Percentiles rank a stretch among this genome's conserved stretches.
Conservation (phyloP, 2,113 vertebrate species). For the Eurypyga helias region DNA sequence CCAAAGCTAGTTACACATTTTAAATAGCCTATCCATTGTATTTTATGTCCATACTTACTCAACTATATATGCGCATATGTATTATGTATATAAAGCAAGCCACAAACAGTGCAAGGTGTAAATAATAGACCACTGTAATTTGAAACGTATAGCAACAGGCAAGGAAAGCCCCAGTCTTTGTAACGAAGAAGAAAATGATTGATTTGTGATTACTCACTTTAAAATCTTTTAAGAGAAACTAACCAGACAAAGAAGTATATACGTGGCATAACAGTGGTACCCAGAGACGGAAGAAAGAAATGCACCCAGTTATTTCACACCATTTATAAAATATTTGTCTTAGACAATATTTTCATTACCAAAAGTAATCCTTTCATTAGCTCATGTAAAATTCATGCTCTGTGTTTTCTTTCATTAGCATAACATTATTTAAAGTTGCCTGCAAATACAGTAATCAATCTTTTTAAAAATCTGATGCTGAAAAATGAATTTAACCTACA, state of each 20-base stretch:
- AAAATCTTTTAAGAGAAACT: neutral
- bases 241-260: neutral
- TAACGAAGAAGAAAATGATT: neutral
- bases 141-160: neutral
- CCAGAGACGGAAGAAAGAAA: slow-evolving; percentile 1
- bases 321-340: neutral
- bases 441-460: neutral
- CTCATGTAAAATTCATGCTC: neutral
- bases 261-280: neutral
- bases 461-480: neutral
- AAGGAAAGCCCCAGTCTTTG: neutral
- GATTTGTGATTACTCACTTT: neutral
- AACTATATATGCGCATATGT: neutral
- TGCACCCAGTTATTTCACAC: neutral
- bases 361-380: neutral
- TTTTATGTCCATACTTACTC: neutral
- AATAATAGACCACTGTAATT: neutral
- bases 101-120: neutral
- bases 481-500: neutral
- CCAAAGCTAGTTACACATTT: neutral
- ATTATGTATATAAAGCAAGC: neutral
- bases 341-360: neutral
- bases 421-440: neutral
- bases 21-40: neutral
- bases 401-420: neutral